phyloP scores from a whole-genome alignment of 2,888 invertebrate genomes.

The Amiota mariae region DNA sequence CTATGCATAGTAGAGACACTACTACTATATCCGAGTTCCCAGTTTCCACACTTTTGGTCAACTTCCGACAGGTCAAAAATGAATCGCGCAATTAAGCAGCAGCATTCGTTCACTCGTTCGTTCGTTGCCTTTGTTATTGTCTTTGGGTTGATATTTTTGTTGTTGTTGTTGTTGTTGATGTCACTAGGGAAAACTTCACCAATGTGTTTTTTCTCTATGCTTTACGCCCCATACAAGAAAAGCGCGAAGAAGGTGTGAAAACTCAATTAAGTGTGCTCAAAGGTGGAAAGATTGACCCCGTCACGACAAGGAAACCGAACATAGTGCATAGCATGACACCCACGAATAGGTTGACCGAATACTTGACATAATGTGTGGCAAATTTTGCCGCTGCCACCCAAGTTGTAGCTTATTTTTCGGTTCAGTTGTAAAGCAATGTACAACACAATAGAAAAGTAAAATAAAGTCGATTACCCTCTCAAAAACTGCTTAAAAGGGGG shows the following conservation, averaged over 20 bases:
- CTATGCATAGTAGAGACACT: neutral
- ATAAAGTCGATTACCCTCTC: too few relatives aligned
- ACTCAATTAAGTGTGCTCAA: slow-evolving; percentile 55
- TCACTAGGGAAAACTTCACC: neutral
- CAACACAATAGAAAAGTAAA: too few relatives aligned
- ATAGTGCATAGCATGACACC: neutral
- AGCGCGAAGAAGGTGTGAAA: slow-evolving; percentile 45
- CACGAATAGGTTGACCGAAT: slow-evolving; percentile 37
- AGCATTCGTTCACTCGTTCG: slow-evolving; percentile 22
- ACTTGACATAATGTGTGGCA: neutral
- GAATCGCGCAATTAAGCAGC: slow-evolving; percentile 65
- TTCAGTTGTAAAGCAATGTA: neutral
- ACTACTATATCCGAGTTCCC: slow-evolving; percentile 8
- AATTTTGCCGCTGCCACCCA: neutral
- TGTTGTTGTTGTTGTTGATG: too few relatives aligned
- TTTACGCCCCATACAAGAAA: neutral
- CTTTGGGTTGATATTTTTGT: too few relatives aligned
- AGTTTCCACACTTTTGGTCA: slow-evolving; percentile 26
- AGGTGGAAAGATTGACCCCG: slow-evolving; percentile 51
- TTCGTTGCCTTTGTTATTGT: slow-evolving; percentile 6
- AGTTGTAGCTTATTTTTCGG: slow-evolving; percentile 14
- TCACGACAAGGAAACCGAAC: slow-evolving; percentile 30
- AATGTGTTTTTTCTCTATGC: neutral
- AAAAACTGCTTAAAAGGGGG: too few relatives aligned
- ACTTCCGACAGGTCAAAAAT: slow-evolving; percentile 62